These are phyloP conservation scores for Macrotus californicus DNA, from an alignment of 2,113 vertebrate species.

Conservation along the genomic window DNA sequence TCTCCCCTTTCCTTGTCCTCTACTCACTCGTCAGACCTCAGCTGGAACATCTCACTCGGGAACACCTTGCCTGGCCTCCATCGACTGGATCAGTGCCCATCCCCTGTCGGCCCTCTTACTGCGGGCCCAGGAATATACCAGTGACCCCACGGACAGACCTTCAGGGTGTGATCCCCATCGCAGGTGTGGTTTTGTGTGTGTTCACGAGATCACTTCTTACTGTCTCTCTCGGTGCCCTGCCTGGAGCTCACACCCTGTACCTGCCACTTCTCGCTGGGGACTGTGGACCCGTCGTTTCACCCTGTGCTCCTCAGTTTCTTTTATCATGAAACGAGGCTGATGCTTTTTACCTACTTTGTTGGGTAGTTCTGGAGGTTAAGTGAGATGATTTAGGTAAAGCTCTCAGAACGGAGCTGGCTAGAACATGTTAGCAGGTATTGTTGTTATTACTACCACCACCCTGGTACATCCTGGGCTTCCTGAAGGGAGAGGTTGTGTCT, in stretches of 20 bases:
- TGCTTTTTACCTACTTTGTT: not conserved
- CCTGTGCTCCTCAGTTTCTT: not conserved
- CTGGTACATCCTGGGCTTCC: too few species aligned
- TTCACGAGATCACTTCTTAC: not conserved
- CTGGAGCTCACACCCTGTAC: not conserved
- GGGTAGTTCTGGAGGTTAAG: not conserved
- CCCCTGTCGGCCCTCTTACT: not conserved
- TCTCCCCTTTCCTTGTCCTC: not conserved
- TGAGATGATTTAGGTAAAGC: not conserved
- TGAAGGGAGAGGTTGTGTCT: not conserved
- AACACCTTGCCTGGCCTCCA: not conserved
- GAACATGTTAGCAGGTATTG: not conserved
- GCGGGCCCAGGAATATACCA: not conserved
- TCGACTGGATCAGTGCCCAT: too few species aligned
- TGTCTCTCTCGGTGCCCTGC: not conserved
- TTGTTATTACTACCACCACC: too few species aligned
- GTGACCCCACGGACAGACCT: not conserved
- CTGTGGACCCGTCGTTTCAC: not conserved
- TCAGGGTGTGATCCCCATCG: fast-evolving
- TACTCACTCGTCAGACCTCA: not conserved
- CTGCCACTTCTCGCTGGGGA: not conserved
- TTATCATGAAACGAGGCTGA: not conserved
- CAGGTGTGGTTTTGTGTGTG: not conserved
- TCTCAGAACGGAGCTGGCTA: not conserved
- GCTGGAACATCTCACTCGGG: not conserved